A percentile compares a stretch with the other conserved stretches of the same genome.
Conservation (phyloP, 2,888 invertebrate genomes). For the Eurytoma californica region DNA sequence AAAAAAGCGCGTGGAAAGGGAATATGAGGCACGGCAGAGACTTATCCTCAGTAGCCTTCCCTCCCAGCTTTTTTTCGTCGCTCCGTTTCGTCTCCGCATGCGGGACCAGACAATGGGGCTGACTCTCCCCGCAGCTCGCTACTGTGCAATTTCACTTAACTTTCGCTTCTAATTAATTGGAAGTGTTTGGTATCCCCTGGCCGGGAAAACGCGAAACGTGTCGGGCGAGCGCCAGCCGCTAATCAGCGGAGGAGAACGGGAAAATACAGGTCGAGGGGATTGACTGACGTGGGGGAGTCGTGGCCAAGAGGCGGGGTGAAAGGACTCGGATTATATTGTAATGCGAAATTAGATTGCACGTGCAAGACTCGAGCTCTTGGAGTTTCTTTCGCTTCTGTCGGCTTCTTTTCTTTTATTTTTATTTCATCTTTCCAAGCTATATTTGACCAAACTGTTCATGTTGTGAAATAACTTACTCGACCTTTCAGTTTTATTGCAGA, state of each 20-base stretch:
- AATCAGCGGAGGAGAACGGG: constrained; percentile 34
- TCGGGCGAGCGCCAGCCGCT: constrained; percentile 15
- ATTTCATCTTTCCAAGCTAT: too few relatives aligned
- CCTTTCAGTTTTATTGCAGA: too few relatives aligned
- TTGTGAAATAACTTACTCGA: too few relatives aligned
- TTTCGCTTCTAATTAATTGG: constrained; percentile 66
- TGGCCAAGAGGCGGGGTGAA: constrained; percentile 30
- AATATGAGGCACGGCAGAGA: constrained; percentile 36
- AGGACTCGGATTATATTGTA: constrained; percentile 35
- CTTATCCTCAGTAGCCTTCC: not conserved
- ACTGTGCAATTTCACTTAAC: constrained; percentile 64
- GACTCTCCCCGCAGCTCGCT: not conserved
- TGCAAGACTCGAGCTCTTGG: not conserved
- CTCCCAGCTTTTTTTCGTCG: constrained; percentile 12
- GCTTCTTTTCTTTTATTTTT: too few relatives aligned
- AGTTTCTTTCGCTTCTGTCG: too few relatives aligned
- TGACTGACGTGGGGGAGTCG: not conserved
- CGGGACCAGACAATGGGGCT: constrained; percentile 41
- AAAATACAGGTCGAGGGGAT: constrained; percentile 10
- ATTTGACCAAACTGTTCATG: too few relatives aligned
- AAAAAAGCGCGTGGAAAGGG: constrained; percentile 52
- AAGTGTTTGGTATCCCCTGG: constrained; percentile 50
- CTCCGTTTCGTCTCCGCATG: not conserved
- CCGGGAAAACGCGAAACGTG: constrained; percentile 21
- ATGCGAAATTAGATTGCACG: not conserved